phyloP scores from a whole-genome alignment of 1,140 invertebrate species.

The Drosophila nigrodunni region DNA sequence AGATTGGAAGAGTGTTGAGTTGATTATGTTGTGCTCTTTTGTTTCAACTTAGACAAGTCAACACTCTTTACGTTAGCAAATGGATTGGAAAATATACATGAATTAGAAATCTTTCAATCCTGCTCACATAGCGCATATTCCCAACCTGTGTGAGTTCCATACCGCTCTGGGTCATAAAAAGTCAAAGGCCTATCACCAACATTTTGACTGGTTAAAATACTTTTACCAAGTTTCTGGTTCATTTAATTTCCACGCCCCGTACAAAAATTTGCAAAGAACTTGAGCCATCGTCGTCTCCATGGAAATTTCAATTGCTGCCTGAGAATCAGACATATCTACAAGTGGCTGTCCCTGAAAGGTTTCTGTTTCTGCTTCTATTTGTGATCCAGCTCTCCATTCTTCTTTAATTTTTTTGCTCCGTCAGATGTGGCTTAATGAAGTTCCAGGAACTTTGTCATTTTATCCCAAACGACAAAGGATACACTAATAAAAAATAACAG shows the following conservation, averaged over 20 bases:
- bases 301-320: neutral
- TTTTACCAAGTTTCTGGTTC: slow-evolving; percentile 68
- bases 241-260: slow-evolving; percentile 58
- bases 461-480: slow-evolving; percentile 18
- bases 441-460: slow-evolving; percentile 67
- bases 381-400: too few relatives aligned
- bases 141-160: neutral
- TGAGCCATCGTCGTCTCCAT: slow-evolving; percentile 3
- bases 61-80: neutral
- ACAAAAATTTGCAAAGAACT: slow-evolving; percentile 9
- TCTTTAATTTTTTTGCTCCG: slow-evolving; percentile 13
- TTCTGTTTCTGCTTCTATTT: slow-evolving; percentile 3
- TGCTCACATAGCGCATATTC: neutral
- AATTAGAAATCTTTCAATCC: neutral
- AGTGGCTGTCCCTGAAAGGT: slow-evolving; percentile 62
- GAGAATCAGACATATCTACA: slow-evolving; percentile 58
- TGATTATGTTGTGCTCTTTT: neutral
- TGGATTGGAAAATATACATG: neutral
- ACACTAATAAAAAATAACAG: too few relatives aligned
- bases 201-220: slow-evolving; percentile 54
- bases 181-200: slow-evolving; percentile 52
- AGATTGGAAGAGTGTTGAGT: neutral
- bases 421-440: slow-evolving; percentile 74
- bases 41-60: neutral
- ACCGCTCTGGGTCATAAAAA: slow-evolving; percentile 35